A percentile compares a stretch with the other conserved stretches of the same genome.
Evolutionary conservation across 1,140 invertebrate species (phyloP).

Genomic region (Aphaenogaster ashmeadi): DNA sequence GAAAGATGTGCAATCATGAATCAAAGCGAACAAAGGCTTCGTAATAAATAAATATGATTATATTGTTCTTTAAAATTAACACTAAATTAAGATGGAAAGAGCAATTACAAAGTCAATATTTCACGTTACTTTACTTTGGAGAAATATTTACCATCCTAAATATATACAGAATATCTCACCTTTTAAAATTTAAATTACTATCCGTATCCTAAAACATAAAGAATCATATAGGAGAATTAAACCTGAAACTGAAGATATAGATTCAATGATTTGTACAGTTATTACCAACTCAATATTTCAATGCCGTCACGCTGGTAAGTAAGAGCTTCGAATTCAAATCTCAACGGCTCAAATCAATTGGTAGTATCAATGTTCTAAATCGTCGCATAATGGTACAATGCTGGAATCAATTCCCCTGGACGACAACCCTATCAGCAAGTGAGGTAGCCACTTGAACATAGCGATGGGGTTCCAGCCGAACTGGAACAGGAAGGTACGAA

Average conservation of each 20-base stretch:
- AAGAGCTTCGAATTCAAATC: not conserved
- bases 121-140: not conserved
- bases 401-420: conserved; percentile 46
- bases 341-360: not conserved
- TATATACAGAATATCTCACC: not conserved
- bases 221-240: not conserved
- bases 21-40: not conserved
- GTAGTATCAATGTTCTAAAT: conserved; percentile 16
- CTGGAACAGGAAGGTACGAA: conserved; percentile 74
- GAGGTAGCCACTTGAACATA: conserved; percentile 45
- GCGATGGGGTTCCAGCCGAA: conserved; percentile 52
- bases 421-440: conserved; percentile 55
- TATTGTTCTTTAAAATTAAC: conserved; percentile 70
- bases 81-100: conserved; percentile 60
- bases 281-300: not conserved
- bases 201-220: not conserved
- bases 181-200: not conserved
- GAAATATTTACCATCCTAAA: not conserved
- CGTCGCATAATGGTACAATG: conserved; percentile 34
- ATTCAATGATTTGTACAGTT: not conserved
- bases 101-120: not conserved
- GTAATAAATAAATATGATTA: conserved; percentile 1
- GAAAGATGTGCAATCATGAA: conserved; percentile 20
- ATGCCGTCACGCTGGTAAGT: not conserved
- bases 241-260: not conserved